Conservation (phyloP, 2,888 invertebrate genomes). For the Desoria tigrina region DNA sequence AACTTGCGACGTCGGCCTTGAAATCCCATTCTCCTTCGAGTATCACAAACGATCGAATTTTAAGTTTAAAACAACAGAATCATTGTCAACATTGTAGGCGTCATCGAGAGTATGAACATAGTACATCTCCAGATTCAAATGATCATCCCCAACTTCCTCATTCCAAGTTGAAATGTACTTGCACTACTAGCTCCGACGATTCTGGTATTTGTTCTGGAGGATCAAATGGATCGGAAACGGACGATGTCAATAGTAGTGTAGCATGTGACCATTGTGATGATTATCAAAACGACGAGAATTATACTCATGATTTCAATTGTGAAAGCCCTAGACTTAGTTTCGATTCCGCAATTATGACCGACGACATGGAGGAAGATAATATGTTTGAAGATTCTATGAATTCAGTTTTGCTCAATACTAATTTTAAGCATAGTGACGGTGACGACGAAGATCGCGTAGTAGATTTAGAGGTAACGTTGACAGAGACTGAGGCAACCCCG, state of each 20-base stretch:
- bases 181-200: constrained; percentile 70
- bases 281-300: constrained; percentile 31
- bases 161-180: constrained; percentile 41
- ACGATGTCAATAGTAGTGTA: constrained; percentile 44
- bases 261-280: constrained; percentile 45
- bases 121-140: constrained; percentile 34
- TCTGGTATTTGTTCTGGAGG: constrained; percentile 52
- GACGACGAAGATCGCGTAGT: constrained; percentile 24
- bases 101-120: constrained; percentile 36
- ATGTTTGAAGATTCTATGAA: constrained; percentile 34
- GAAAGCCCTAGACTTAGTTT: constrained; percentile 49
- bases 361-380: constrained; percentile 28
- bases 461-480: constrained; percentile 7
- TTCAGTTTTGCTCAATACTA: constrained; percentile 35
- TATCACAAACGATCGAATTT: constrained; percentile 41
- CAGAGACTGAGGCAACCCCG: constrained; percentile 16
- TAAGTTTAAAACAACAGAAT: constrained; percentile 39
- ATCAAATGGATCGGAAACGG: constrained; percentile 45
- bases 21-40: constrained; percentile 41
- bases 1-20: constrained; percentile 28
- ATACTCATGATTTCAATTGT: constrained; percentile 28
- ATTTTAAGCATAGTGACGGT: constrained; percentile 16
- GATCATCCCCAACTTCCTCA: constrained; percentile 18
- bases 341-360: constrained; percentile 48
- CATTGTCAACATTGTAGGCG: constrained; percentile 32